Conservation (phyloP, 2,113 vertebrate species). For the Leptobrachium ailaonicum region DNA sequence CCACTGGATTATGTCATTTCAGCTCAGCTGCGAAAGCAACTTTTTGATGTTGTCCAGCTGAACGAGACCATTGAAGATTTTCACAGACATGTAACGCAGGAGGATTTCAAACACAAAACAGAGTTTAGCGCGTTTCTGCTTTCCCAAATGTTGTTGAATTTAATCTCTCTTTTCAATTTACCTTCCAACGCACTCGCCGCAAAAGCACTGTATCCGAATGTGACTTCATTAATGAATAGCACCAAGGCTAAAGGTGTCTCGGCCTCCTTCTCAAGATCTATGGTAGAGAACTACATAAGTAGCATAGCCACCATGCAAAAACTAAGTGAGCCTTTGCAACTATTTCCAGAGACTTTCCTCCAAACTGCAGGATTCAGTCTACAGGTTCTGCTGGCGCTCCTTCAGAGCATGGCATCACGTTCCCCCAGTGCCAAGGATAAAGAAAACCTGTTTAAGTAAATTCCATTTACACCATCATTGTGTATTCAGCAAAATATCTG, state of each 20-base stretch:
- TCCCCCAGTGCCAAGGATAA: neutral
- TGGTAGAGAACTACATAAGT: conserved; percentile 69
- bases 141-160: conserved; percentile 71
- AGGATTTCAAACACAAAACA: conserved; percentile 58
- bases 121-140: conserved; percentile 68
- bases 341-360: conserved; percentile 64
- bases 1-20: conserved; percentile 77
- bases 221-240: conserved; percentile 50
- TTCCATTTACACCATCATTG: too few relatives aligned
- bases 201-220: conserved; percentile 49
- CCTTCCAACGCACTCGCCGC: conserved; percentile 63
- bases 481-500: too few relatives aligned
- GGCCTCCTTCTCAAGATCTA: conserved; percentile 68
- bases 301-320: conserved; percentile 77
- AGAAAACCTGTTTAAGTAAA: too few relatives aligned
- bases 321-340: conserved; percentile 68
- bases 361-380: conserved; percentile 70
- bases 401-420: conserved; percentile 66
- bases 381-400: conserved; percentile 69
- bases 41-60: conserved; percentile 68
- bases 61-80: conserved; percentile 63
- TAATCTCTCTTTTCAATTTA: conserved; percentile 71
- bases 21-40: conserved; percentile 69
- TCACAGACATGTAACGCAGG: conserved; percentile 53
- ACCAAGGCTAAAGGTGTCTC: conserved; percentile 56